A percentile compares a stretch with the other conserved stretches of the same genome.
Conservation (phyloP, 1,140 invertebrate genomes). For the Drosophila seguyi region DNA sequence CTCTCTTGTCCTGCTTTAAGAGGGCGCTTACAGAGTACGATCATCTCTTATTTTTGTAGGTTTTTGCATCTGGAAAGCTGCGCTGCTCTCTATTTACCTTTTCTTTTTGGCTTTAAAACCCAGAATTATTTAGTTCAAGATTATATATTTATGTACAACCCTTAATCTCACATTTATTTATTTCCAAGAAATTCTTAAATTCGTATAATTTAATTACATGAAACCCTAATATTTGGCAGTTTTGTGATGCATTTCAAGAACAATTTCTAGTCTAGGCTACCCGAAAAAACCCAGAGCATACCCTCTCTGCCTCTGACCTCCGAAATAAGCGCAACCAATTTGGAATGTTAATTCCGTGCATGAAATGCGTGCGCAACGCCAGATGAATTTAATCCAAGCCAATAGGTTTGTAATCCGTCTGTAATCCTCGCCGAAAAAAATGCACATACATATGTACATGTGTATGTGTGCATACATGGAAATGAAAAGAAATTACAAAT, state of each 20-base stretch:
- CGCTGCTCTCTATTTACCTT: too few relatives aligned
- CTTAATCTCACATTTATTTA: background rate
- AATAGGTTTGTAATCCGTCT: constrained; percentile 36
- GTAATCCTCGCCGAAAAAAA: constrained; percentile 4
- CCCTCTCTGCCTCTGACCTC: background rate
- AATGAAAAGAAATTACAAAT: constrained; percentile 13
- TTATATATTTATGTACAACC: background rate
- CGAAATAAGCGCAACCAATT: constrained; percentile 28
- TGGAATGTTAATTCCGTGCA: constrained; percentile 36
- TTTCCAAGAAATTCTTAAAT: background rate
- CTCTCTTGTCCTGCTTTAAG: too few relatives aligned
- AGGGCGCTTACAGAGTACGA: too few relatives aligned
- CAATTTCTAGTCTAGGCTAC: background rate
- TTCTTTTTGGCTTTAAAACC: background rate
- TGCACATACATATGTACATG: background rate
- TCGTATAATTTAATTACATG: background rate
- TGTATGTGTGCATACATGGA: background rate
- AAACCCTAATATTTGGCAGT: background rate
- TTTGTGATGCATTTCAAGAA: too few relatives aligned
- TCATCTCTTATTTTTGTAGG: too few relatives aligned
- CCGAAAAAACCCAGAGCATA: background rate
- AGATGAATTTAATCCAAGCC: constrained; percentile 31
- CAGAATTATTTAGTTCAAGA: background rate
- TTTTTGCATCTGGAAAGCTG: too few relatives aligned
- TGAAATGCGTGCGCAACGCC: constrained; percentile 9